These are phyloP conservation scores for Pinna nobilis DNA, from an alignment of 1,140 invertebrate genomes.

Conservation along the genomic window DNA sequence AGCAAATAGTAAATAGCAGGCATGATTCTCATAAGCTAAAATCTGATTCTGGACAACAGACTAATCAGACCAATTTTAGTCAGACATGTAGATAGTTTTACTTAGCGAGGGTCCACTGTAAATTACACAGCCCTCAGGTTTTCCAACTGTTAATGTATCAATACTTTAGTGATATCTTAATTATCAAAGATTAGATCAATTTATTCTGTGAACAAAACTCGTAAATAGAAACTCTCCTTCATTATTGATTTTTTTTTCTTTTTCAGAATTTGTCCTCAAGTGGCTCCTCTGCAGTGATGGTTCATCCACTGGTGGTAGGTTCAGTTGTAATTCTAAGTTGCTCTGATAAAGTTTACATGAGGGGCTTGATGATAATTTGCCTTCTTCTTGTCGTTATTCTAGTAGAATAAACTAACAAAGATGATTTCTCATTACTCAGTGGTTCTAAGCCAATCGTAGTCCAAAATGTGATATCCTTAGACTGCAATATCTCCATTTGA, in stretches of 20 bases:
- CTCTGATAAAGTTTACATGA: background rate
- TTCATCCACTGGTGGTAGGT: background rate
- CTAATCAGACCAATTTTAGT: too few relatives aligned
- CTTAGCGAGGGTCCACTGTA: background rate
- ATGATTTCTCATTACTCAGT: background rate
- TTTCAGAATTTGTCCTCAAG: background rate
- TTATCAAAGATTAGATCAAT: too few relatives aligned
- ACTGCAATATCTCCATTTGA: background rate
- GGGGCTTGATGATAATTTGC: background rate
- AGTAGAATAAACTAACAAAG: background rate
- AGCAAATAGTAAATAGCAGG: too few relatives aligned
- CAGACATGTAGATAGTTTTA: too few relatives aligned
- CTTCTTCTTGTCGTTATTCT: background rate
- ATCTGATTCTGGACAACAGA: too few relatives aligned
- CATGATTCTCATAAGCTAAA: too few relatives aligned
- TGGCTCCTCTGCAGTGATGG: background rate
- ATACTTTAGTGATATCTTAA: background rate
- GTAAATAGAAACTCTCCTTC: background rate
- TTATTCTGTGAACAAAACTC: too few relatives aligned
- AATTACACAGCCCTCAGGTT: background rate
- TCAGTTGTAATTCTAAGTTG: background rate
- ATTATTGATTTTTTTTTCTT: background rate
- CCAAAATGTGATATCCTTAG: background rate
- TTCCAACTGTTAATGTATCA: background rate
- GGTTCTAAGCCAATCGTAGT: background rate